Evolutionary conservation across 1,140 invertebrate species (phyloP), one percentile per base, ranked within the genome.

Genomic region (Macrocentrus cingulum): DNA sequence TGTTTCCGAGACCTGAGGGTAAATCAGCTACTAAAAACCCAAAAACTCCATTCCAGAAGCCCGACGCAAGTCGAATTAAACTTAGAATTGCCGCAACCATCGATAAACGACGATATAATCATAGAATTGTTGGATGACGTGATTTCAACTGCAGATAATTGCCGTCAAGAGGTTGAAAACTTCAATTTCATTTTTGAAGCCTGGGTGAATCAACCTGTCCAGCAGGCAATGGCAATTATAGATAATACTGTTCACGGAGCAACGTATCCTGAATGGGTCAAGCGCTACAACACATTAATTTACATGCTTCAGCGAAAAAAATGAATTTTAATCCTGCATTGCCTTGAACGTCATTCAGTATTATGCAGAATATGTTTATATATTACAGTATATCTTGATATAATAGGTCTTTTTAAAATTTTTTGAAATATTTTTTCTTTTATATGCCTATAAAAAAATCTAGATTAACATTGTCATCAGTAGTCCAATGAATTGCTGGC

Each of bases 221-320:
- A 71, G 58, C 50, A 67, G 54, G 68, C 48, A 29, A 69, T 72
- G 60, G 53, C 56, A 9, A 46, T 70, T 49, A 15, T 60, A 13
- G 65, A 72, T 15, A 64, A 63, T 6, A 59, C 60, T 18, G 64
- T 74, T 11, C 60, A 74, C 41, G 59, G 62, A 53, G 59, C 64
- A 5, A 66, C 70, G 4, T 66, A 68, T 11, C 57, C 66, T 23
- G 67, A 75, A 19, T 76, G 74, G 74, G 15, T 66, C 5, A 63
- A 75, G 42, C 70, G 69, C 32, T 76, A 71, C 39, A 57, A 53
- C 48, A 56, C 62, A 52, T 48, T 71, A 23, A 32, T 74, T 32
- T 74, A 72, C 19, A 66, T 72, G 64, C 56, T 74, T 48, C 60
- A 71, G 59, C 68, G 67, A 45, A 63, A 53, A 2, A 69, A 65